A percentile compares a stretch with the other conserved stretches of the same genome.
Evolutionary conservation across 2,888 invertebrate genomes (phyloP).

Genomic region (Chymomyza fuscimana): DNA sequence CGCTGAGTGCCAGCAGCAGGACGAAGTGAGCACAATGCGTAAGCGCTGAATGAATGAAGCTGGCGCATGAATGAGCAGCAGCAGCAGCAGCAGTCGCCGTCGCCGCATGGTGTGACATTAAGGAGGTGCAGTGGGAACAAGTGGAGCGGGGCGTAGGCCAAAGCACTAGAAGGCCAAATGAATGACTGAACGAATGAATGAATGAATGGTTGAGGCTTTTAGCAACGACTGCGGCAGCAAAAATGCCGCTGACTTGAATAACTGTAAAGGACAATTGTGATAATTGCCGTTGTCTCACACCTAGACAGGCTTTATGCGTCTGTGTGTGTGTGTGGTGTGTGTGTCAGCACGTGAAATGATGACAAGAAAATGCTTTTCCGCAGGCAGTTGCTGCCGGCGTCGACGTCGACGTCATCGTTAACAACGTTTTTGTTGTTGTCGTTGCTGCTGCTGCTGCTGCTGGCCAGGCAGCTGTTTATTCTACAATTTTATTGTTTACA

Average conservation of each 20-base stretch:
- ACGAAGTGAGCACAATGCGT: slow-evolving; percentile 66
- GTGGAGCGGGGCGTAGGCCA: neutral
- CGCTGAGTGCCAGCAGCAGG: slow-evolving; percentile 15
- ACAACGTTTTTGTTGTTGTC: slow-evolving; percentile 24
- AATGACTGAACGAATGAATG: slow-evolving; percentile 41
- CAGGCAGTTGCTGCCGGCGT: slow-evolving; percentile 49
- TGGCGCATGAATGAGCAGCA: slow-evolving; percentile 20
- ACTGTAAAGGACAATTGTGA: slow-evolving; percentile 66
- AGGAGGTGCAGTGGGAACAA: neutral
- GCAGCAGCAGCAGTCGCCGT: neutral
- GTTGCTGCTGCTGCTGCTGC: slow-evolving; percentile 19
- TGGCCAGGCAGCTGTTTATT: slow-evolving; percentile 50
- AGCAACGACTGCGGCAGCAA: slow-evolving; percentile 33
- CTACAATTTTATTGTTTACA: slow-evolving; percentile 73
- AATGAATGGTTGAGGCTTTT: slow-evolving; percentile 55
- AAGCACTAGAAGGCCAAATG: slow-evolving; percentile 13
- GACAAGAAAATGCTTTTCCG: slow-evolving; percentile 72
- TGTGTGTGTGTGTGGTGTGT: neutral
- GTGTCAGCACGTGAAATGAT: slow-evolving; percentile 58
- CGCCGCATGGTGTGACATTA: neutral
- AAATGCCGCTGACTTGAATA: slow-evolving; percentile 30
- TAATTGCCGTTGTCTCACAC: slow-evolving; percentile 74
- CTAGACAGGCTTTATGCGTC: slow-evolving; percentile 29
- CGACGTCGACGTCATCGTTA: slow-evolving; percentile 30
- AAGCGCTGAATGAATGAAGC: slow-evolving; percentile 52